Evolutionary conservation across 2,113 vertebrate species (phyloP).

Genomic region (Romanogobio albipinnatus): DNA sequence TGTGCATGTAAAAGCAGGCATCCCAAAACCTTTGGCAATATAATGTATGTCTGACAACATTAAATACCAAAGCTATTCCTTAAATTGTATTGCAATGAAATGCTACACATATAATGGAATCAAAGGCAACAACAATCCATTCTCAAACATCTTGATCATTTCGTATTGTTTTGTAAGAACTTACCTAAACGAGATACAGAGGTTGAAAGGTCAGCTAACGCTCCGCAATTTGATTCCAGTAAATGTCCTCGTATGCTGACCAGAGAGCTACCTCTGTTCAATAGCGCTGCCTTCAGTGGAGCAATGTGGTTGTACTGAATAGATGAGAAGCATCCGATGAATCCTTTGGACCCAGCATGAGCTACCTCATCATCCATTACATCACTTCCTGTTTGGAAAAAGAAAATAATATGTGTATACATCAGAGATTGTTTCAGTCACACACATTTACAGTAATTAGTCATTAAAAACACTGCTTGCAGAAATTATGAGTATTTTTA

Average conservation of each 20-base stretch:
- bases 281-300: slow-evolving; percentile 83
- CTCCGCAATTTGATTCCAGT: slow-evolving; percentile 79
- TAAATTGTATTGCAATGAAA: not conserved
- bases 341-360: slow-evolving; percentile 78
- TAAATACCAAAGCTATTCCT: not conserved
- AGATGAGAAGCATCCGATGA: slow-evolving; percentile 84
- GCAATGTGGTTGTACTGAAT: slow-evolving; percentile 85
- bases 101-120: not conserved
- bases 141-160: not conserved
- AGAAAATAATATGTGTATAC: not conserved
- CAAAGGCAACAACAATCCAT: not conserved
- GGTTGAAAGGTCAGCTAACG: slow-evolving; percentile 72
- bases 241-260: slow-evolving; percentile 78
- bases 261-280: slow-evolving; percentile 76
- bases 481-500: not conserved
- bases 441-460: not conserved
- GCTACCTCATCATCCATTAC: slow-evolving; percentile 77
- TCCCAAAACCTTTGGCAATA: too few species aligned
- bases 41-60: not conserved
- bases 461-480: not conserved
- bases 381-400: slow-evolving; percentile 68
- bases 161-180: not conserved
- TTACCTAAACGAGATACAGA: slow-evolving; percentile 84
- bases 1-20: too few species aligned
- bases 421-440: not conserved